Evolutionary conservation across 2,113 vertebrate species (phyloP), one percentile per base, ranked within the genome.

Genomic region (Serilophus lunatus): DNA sequence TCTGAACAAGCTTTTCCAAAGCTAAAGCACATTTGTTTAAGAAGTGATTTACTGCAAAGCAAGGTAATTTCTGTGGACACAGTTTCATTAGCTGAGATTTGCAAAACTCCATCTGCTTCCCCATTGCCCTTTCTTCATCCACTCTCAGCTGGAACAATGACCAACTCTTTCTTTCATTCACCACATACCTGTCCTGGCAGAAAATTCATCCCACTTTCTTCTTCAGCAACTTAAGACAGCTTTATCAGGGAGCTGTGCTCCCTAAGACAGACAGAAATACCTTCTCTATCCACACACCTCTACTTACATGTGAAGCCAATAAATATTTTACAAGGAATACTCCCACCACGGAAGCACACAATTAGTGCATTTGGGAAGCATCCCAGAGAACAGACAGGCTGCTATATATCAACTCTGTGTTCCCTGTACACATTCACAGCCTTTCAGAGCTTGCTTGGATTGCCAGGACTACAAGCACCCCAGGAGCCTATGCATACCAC

Each of bases 121-220:
- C 38, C n/a, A 11, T 64, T 85, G 71, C 40, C 64, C 56, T 81
- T 50, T 51, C 51, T 22, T 88, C 68, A 36, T 15, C 40, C 9
- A 19, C 44, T 38, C 63, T 12, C 12, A 19, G 22, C 18, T 25
- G 24, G 45, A 82, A 77, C 63, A 79, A 47, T 24, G 57, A n/a
- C 23, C 2, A 18, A 26, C 36, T 24, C 14, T 88, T 86, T 92
- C 82, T 95, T 92, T 87, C 80, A 77, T 53, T 88, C 50, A 59
- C 42, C 87, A 84, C 28, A 17, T 78, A 90, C 90, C 96, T 95
- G 53, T 70, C 84, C 94, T 89, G 94, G 60, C 76, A 94, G 80
- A 96, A 72, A 96, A 92, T 78, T 71, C 91, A 94, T 88, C 87
- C 85, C 61, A 61, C 56, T 94, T 95, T 90, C 81, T 82, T 78